Evolutionary conservation across 2,113 vertebrate species (phyloP), one percentile per base, ranked within the genome.

Genomic region (Rafetus swinhoei): DNA sequence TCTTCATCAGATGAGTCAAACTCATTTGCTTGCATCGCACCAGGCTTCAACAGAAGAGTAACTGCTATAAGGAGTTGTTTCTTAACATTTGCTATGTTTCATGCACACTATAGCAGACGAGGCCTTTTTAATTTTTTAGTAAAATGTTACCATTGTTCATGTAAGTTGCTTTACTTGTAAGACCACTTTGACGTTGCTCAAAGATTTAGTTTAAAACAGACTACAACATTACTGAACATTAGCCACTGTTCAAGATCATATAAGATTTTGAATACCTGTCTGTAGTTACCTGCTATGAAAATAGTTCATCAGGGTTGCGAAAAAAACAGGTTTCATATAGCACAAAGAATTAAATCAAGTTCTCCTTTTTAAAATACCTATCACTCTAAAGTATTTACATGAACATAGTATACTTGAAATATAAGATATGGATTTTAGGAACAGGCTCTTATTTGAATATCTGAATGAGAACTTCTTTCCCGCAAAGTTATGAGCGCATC

Each of bases 1-100:
- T 99, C 99, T 54, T 99, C 99, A 1, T 99, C 99, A 69, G 99
- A 99, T 45, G 99, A 99, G 94, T 98, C 98, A 91, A 99, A 99
- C 86, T 98, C 98, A 27, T 94, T 98, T 6, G 93, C 91, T 86
- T 97, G 98, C 93, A 98, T 98, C 32, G 89, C 85, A 76, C 60
- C 55, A 88, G 92, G 57, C 95, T 97, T 96, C 13, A 86, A 74
- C 88, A 95, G 27, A 77, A 95, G 86, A 92, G 56, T 50, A 77
- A 76, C 3, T 50, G 74, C 74, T 57, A 69, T 50, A 19, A 87
- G 62, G n/a, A 79, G 22, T 21, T 65, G 59, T 79, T 79, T n/a
- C 14, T 4, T 45, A 87, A n/a, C 13, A 54, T 18, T 35, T 60
- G 25, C 16, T 62, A 56, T 69, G 65, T n/a, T 69, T 32, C 65